phyloP scores from a whole-genome alignment of 2,797 vertebrate species.

The Darevskia nairensis region DNA sequence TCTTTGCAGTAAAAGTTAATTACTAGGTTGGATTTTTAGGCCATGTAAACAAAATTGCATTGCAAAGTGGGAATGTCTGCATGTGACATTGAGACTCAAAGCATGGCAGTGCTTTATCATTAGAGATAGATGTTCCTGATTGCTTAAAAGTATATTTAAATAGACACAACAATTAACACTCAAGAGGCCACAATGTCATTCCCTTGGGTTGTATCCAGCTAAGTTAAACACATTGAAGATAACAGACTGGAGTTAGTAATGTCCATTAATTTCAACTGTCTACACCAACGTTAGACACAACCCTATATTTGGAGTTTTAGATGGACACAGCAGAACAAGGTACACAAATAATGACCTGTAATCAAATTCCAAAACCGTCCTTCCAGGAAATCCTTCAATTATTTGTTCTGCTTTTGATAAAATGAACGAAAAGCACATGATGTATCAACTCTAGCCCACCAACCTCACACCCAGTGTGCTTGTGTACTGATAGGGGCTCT shows the following conservation, averaged over 20 bases:
- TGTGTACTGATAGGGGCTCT: not conserved
- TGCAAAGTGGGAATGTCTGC: not conserved
- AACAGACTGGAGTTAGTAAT: too few relatives aligned
- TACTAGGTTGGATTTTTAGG: not conserved
- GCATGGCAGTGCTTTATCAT: not conserved
- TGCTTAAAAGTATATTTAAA: not conserved
- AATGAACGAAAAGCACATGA: not conserved
- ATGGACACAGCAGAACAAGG: not conserved
- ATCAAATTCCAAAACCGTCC: not conserved
- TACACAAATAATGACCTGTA: not conserved
- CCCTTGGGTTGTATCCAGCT: too few relatives aligned
- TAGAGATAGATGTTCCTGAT: not conserved
- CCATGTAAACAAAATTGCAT: not conserved
- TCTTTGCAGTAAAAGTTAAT: not conserved
- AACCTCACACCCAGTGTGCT: not conserved
- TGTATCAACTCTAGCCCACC: not conserved
- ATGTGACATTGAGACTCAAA: not conserved
- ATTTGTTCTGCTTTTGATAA: not conserved
- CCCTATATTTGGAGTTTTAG: not conserved
- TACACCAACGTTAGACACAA: not conserved
- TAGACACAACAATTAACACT: not conserved
- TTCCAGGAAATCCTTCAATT: not conserved
- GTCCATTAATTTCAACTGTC: too few relatives aligned
- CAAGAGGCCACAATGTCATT: not conserved
- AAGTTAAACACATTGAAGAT: not conserved